Base-by-base conservation (phyloP, 2,888 invertebrate genomes). In the Drosophila conformis region DNA sequence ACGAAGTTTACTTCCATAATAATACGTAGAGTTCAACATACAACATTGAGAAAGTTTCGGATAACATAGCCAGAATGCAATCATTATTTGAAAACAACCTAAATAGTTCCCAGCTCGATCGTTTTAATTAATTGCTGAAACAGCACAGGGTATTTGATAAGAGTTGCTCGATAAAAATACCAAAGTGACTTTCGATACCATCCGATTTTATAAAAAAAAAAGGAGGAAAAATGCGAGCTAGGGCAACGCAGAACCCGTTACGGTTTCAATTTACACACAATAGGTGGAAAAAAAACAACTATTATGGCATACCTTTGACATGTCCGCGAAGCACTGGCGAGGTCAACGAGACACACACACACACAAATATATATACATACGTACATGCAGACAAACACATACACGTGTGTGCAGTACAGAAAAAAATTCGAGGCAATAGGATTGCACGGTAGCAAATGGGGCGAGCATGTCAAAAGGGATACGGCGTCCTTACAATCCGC, bases 211-310 rank as follows among this genome's bases (percentile, higher is more conserved):
- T 10, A 29, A 48, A 35, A 57, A 46, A 73, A 73, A 42, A 48
- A 38, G 35, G 35, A 56, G 52, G 29, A 3, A 38, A 36, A 61
- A 52, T 54, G 38, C 33, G 54, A 29, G 7, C 33, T 58, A 13
- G 71, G 40, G 48, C 59, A 60, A 31, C 46, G 40, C 33, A n/a
- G 35, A 35, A 40, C n/a, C 31, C 52, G 69, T 49, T 66, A 56
- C 64, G 85, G 82, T 78, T 72, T 84, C 63, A 68, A 69, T 86
- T 83, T 73, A 80, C 83, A 80, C 63, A 88, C 86, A 83, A 85
- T 71, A 64, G 89, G 73, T 80, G 80, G 64, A 70, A 69, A 74
- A 82, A 74, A 33, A 33, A 75, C 75, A 31, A 75, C 75, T 83
- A 80, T 83, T 82, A 76, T 73, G 70, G 68, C 64, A 66, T 81